Evolutionary conservation across 2,797 vertebrate genomes (phyloP), one percentile per base, ranked within the genome.

Genomic region (Eurystomus glaucurus): DNA sequence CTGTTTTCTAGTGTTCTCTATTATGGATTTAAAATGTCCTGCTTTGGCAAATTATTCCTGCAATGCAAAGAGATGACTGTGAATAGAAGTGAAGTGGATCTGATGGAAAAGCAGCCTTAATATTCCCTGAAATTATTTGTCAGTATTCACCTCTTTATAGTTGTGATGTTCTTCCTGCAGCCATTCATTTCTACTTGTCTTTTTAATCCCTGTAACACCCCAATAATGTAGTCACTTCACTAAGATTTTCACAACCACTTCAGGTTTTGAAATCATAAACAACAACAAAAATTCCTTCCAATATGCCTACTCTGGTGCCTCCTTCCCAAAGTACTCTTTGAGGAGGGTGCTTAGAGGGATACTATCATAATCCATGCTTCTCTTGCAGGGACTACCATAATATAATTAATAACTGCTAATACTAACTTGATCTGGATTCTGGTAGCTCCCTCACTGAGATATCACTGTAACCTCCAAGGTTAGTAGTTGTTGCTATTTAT

Each of bases 1-100:
- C 79, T 91, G 75, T 91, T 97, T 95, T 97, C 69, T 88, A 55
- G 35, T 90, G 68, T 90, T 93, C 71, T 94, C 48, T 80, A 58
- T 50, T 71, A 54, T 0, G 4, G 90, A 91, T 75, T 88, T 88
- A 54, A 93, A 94, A 86, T 65, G 26, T 51, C 33, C 23, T 95
- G 46, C 51, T 93, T 58, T 82, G 61, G 52, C 41, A 78, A 51
- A 90, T 85, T 78, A 69, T 88, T 88, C 41, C n/a, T 76, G 28
- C 76, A 85, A 35, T 39, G 19, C n/a, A 61, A 75, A 90, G 51
- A 83, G 46, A 48, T 78, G 41, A 11, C 77, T 90, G 21, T 77
- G 71, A 91, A 86, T 57, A 91, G 68, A 94, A 71, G n/a, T 93
- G 35, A 72, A 93, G 25, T 45, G 21, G 23, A 58, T 95, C 85